Evolutionary conservation across 2,888 invertebrate genomes (phyloP), one percentile per base, ranked within the genome.

Genomic region (Mimas tiliae): DNA sequence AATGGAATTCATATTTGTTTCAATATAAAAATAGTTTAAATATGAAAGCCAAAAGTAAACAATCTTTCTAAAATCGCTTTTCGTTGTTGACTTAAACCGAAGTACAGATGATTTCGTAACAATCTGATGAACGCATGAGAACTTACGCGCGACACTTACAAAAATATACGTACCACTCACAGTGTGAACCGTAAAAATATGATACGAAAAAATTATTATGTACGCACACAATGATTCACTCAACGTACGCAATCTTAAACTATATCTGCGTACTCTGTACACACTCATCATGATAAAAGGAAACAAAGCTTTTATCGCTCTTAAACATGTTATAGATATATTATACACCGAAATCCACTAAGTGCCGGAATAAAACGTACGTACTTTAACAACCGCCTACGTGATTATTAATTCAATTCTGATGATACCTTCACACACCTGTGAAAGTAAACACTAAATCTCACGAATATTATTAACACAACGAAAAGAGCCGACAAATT

Each of bases 111-210:
- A 88, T 85, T 82, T 80, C 77, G 77, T 74, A 82, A 87, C 83
- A 84, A 91, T 89, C 88, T 84, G 87, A 89, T 88, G 83, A 75
- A 78, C 83, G 87, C 88, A 87, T 90, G 90, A 89, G 91, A 90
- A 90, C 87, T 85, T 77, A 84, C 83, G 75, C 81, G 73, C 78
- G 75, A 70, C 72, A 75, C 77, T 78, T 80, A 80, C 78, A 77
- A 80, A 84, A 84, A 83, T 81, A 80, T 83, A 77, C 74, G 76
- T 81, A 81, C 84, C 83, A 84, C 84, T 86, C 82, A 76, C 75
- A 79, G 82, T 86, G 84, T 85, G 84, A 87, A 85, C 81, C 75
- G 70, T 69, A 70, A 66, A 52, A 63, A 53, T 58, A 52, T 73
- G 73, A 65, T 72, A 45, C 65, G 72, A 68, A 67, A 70, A 70